Percentiles rank a stretch among this genome's conserved stretches.
Conservation (phyloP, 2,113 vertebrate species). For the Hyperopisus bebe region DNA sequence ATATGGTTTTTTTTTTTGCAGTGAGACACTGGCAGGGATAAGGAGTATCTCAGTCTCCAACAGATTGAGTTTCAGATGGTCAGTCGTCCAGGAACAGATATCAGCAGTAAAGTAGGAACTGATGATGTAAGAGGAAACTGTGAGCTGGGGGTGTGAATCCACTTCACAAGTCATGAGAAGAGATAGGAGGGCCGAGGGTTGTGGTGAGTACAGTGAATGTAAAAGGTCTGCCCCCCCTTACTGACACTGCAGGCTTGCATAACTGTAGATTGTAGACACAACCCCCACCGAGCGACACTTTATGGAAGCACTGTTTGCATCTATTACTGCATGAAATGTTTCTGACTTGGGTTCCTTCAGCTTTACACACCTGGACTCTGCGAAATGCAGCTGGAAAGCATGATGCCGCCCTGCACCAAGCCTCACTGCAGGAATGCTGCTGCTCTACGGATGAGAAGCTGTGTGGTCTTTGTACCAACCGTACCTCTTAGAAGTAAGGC, state of each 20-base stretch:
- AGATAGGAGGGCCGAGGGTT: neutral
- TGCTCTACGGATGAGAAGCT: neutral
- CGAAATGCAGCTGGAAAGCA: neutral
- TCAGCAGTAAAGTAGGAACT: conserved; percentile 3
- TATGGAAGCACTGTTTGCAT: neutral
- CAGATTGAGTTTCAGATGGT: conserved; percentile 3
- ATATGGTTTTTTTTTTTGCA: neutral
- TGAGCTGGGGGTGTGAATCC: neutral
- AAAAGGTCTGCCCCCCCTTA: neutral
- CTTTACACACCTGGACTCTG: neutral
- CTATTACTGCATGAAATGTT: neutral
- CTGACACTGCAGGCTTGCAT: neutral
- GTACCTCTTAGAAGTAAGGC: neutral
- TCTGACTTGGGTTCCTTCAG: neutral
- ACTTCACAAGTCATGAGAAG: neutral
- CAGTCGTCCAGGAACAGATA: neutral
- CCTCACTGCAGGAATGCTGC: neutral
- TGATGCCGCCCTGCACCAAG: neutral
- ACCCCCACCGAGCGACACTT: neutral
- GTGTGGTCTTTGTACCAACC: neutral
- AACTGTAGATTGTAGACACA: neutral
- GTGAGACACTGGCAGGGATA: neutral
- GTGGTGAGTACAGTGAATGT: neutral
- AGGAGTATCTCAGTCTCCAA: neutral
- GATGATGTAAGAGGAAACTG: conserved; percentile 6